Percentiles rank a stretch among this genome's conserved stretches.
Evolutionary conservation across 1,140 invertebrate genomes (phyloP).

Genomic region (Pseudachorutes palmiensis): DNA sequence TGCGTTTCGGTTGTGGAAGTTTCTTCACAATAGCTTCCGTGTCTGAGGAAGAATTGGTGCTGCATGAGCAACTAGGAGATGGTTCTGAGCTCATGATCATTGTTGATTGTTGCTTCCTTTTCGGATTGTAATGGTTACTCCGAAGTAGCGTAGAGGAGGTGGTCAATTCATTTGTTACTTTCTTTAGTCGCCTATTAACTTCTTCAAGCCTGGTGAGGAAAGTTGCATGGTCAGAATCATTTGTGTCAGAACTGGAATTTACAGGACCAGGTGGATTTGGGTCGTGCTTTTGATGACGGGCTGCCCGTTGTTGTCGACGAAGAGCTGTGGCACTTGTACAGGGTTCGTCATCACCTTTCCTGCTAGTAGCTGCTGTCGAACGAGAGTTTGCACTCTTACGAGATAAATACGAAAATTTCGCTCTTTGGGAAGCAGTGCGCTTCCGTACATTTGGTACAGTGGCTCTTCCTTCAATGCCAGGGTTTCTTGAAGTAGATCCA

Average conservation of each 20-base stretch:
- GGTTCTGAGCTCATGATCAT: background rate
- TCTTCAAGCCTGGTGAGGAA: background rate
- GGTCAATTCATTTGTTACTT: background rate
- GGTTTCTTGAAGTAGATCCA: background rate
- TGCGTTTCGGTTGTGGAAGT: background rate
- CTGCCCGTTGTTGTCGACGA: background rate
- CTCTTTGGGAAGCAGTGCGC: too few relatives aligned
- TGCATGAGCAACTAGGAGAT: background rate
- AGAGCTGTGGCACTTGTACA: background rate
- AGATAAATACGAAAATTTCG: too few relatives aligned
- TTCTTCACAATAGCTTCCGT: background rate
- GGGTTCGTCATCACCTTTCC: background rate
- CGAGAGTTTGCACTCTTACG: too few relatives aligned
- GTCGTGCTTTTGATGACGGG: background rate
- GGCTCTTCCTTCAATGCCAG: too few relatives aligned
- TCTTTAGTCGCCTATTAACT: background rate
- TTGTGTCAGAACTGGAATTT: background rate
- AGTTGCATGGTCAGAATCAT: background rate
- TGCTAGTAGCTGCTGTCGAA: background rate
- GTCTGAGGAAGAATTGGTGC: background rate
- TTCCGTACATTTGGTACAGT: too few relatives aligned
- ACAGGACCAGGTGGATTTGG: background rate
- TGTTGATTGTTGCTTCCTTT: background rate
- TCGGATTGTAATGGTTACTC: background rate
- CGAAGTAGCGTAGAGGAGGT: background rate